A percentile compares a stretch with the other conserved stretches of the same genome.
These are phyloP conservation scores for Hormaphis cornu DNA, from an alignment of 1,140 invertebrate genomes.

Conservation along the genomic window DNA sequence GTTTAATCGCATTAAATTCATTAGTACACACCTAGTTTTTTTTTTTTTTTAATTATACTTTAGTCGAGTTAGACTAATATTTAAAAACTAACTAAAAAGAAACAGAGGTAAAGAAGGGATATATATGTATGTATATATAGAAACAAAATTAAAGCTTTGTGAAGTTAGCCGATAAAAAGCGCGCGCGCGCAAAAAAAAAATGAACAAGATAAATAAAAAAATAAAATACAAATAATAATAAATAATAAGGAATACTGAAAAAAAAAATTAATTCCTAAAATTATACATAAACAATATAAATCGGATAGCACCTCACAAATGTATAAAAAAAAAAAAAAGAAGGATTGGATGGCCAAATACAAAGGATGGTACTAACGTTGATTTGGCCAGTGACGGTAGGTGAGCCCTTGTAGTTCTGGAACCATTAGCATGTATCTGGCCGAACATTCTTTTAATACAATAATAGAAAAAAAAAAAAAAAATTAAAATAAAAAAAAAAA, in stretches of 20 bases:
- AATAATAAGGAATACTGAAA: slow-evolving; percentile 30
- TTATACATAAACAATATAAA: slow-evolving; percentile 31
- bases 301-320: slow-evolving; percentile 29
- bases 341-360: slow-evolving; percentile 30
- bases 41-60: slow-evolving; percentile 14
- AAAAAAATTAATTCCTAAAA: slow-evolving; percentile 29
- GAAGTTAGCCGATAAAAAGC: slow-evolving; percentile 8
- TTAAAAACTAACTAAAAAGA: slow-evolving; percentile 28
- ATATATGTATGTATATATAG: not conserved
- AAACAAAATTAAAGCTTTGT: slow-evolving; percentile 25
- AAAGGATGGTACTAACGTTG: slow-evolving; percentile 31
- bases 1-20: slow-evolving; percentile 22
- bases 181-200: slow-evolving; percentile 14
- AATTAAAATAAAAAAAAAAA: slow-evolving; percentile 27
- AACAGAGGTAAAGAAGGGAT: slow-evolving; percentile 29
- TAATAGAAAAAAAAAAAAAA: slow-evolving; percentile 29
- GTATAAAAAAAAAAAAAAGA: slow-evolving; percentile 28
- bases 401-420: slow-evolving; percentile 32
- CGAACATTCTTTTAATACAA: slow-evolving; percentile 33
- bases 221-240: slow-evolving; percentile 13
- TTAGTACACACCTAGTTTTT: slow-evolving; percentile 32
- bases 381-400: slow-evolving; percentile 32
- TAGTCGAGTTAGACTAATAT: slow-evolving; percentile 27
- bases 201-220: slow-evolving; percentile 15
- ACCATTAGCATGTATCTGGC: slow-evolving; percentile 32